phyloP scores from a whole-genome alignment of 37 sponge, comb jelly and placozoan genomes.

The Sycon ciliatum region DNA sequence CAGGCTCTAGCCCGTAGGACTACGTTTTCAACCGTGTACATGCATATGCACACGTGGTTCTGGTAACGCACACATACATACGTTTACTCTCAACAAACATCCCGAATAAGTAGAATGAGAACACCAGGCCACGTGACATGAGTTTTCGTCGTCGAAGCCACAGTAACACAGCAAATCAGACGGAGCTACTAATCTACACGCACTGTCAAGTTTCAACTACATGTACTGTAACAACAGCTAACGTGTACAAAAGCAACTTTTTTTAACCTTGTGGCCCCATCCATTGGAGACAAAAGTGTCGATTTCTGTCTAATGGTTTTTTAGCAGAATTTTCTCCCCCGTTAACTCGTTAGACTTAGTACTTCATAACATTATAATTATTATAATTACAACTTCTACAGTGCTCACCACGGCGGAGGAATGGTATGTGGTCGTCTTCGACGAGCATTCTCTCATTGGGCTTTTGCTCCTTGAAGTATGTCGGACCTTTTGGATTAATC shows the following conservation, averaged over 20 bases:
- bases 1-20: too few species aligned
- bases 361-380: not conserved
- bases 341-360: not conserved
- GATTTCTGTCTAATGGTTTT: not conserved
- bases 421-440: constrained; percentile 85
- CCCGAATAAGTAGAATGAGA: too few species aligned
- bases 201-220: too few species aligned
- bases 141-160: too few species aligned
- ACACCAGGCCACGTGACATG: too few species aligned
- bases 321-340: not conserved
- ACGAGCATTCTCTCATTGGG: constrained; percentile 13
- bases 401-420: constrained; percentile 48
- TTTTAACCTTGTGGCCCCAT: not conserved
- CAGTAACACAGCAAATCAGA: too few species aligned
- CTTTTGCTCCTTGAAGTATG: constrained; percentile 31
- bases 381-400: not conserved
- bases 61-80: too few species aligned
- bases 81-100: too few species aligned
- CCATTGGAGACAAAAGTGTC: too few species aligned
- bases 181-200: too few species aligned
- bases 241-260: not conserved
- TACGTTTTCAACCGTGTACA: too few species aligned
- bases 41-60: too few species aligned
- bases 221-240: not conserved
- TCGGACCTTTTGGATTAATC: constrained; percentile 14